A percentile compares a stretch with the other conserved stretches of the same genome.
Evolutionary conservation across 2,113 vertebrate genomes (phyloP).

Genomic region (Pedionomus torquatus): DNA sequence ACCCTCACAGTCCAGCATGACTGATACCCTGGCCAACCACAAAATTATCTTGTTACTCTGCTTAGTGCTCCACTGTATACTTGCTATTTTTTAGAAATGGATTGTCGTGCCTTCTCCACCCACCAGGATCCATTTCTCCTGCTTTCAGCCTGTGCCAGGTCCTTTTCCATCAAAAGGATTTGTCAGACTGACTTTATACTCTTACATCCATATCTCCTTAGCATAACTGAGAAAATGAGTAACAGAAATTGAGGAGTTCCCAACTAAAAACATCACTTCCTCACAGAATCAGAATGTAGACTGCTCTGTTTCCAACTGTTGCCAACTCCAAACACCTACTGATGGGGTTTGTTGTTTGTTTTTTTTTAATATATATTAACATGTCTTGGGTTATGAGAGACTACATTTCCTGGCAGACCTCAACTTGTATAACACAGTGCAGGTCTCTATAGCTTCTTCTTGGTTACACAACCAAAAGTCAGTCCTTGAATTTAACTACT

Average conservation of each 20-base stretch:
- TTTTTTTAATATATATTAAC: not conserved
- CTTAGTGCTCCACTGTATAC: not conserved
- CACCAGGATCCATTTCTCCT: not conserved
- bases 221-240: not conserved
- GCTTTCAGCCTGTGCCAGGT: not conserved
- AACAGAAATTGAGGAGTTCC: not conserved
- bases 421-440: not conserved
- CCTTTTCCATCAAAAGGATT: not conserved
- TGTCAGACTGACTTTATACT: not conserved
- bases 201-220: not conserved
- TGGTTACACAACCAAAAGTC: not conserved
- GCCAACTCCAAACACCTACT: not conserved
- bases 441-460: not conserved
- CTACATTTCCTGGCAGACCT: not conserved
- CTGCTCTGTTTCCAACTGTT: not conserved
- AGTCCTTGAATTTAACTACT: not conserved
- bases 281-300: not conserved
- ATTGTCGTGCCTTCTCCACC: not conserved
- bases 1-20: fast-evolving
- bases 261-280: not conserved
- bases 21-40: not conserved
- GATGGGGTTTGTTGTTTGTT: not conserved
- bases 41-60: not conserved
- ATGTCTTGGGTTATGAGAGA: not conserved
- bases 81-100: not conserved